Percentiles rank a stretch among this genome's conserved stretches.
Conservation (phyloP, 2,797 vertebrate species). For the Myotis myotis region DNA sequence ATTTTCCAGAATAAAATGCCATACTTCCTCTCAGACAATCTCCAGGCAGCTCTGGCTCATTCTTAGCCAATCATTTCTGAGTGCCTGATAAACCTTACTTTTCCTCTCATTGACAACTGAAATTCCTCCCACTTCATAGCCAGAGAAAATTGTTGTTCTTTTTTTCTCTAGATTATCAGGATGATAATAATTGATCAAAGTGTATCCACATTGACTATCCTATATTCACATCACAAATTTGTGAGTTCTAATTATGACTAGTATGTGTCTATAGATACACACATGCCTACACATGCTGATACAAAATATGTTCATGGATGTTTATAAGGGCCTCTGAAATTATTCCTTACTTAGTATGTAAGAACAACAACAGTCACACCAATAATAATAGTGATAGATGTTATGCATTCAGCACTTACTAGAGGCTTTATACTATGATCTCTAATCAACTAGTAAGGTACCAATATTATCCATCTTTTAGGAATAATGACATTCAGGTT, state of each 20-base stretch:
- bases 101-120: slow-evolving; percentile 8
- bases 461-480: slow-evolving; percentile 16
- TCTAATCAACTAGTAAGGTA: slow-evolving; percentile 7
- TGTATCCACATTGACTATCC: slow-evolving; percentile 2
- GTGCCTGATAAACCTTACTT: slow-evolving; percentile 5
- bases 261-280: background rate
- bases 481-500: slow-evolving; percentile 15
- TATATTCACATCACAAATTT: slow-evolving; percentile 34
- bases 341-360: background rate
- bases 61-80: slow-evolving; percentile 3
- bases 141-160: slow-evolving; percentile 52
- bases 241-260: slow-evolving; percentile 22
- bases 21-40: background rate
- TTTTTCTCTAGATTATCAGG: slow-evolving; percentile 33
- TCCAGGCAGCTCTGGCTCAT: slow-evolving; percentile 35
- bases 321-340: slow-evolving; percentile 1
- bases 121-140: slow-evolving; percentile 8
- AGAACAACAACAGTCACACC: background rate
- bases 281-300: background rate
- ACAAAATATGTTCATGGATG: background rate
- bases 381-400: background rate
- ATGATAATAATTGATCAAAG: slow-evolving; percentile 44
- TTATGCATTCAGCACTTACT: background rate
- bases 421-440: background rate
- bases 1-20: slow-evolving; percentile 53